phyloP scores from a whole-genome alignment of 2,113 vertebrate species.

The Lichenostomus cassidix region DNA sequence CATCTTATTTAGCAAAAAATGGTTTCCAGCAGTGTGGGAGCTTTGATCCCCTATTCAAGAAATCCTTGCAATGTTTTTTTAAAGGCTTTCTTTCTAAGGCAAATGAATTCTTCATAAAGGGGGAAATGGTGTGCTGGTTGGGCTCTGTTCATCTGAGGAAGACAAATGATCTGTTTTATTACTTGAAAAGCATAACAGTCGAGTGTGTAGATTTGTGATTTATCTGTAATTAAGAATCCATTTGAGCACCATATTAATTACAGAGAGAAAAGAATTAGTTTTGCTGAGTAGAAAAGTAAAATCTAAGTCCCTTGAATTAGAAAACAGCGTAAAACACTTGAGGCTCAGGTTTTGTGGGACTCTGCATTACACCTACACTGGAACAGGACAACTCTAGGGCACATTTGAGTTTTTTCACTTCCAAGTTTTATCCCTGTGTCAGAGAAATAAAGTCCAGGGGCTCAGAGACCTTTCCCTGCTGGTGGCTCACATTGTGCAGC shows the following conservation, averaged over 20 bases:
- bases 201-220: slow-evolving; percentile 39
- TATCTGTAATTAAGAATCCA: slow-evolving; percentile 50
- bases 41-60: slow-evolving; percentile 60
- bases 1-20: slow-evolving; percentile 48
- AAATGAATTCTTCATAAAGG: slow-evolving; percentile 57
- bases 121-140: slow-evolving; percentile 18
- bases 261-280: background rate
- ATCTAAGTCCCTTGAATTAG: background rate
- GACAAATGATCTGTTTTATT: slow-evolving; percentile 65
- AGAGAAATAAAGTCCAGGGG: background rate
- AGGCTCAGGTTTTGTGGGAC: background rate
- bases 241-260: slow-evolving; percentile 40
- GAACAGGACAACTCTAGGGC: background rate
- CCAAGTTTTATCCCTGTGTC: background rate
- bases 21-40: slow-evolving; percentile 54
- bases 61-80: slow-evolving; percentile 37
- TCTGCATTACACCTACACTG: background rate
- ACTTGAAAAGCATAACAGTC: slow-evolving; percentile 49
- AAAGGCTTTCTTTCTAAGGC: slow-evolving; percentile 58
- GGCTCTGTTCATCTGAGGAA: slow-evolving; percentile 56
- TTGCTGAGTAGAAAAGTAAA: background rate
- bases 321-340: background rate
- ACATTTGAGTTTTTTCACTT: background rate
- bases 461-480: background rate
- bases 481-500: background rate